These are phyloP conservation scores for Meloe dianella DNA, from an alignment of 2,888 invertebrate genomes.

Conservation along the genomic window DNA sequence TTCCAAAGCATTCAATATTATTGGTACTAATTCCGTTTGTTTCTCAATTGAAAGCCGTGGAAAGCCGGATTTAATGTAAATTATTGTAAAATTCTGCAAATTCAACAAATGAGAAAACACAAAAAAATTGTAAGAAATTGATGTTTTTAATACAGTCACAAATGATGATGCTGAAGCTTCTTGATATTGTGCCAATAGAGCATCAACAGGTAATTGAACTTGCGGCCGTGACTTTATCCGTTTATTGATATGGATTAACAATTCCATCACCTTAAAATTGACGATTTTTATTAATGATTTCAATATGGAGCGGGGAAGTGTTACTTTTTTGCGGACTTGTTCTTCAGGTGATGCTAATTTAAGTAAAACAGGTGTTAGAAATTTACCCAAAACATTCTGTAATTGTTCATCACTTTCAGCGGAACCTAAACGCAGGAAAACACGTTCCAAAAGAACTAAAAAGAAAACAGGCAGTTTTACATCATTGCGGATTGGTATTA, in stretches of 20 bases:
- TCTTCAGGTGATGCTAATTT: slow-evolving; percentile 89
- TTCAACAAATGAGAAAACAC: slow-evolving; percentile 11
- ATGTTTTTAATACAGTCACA: slow-evolving; percentile 69
- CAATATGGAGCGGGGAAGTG: not conserved
- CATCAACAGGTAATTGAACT: slow-evolving; percentile 86
- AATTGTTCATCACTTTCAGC: slow-evolving; percentile 90
- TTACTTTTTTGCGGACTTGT: slow-evolving; percentile 69
- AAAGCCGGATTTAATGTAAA: slow-evolving; percentile 92
- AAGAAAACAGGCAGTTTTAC: slow-evolving; percentile 25
- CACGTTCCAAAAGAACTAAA: slow-evolving; percentile 85
- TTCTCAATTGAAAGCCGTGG: slow-evolving; percentile 78
- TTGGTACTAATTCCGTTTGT: slow-evolving; percentile 77
- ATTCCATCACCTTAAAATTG: slow-evolving; percentile 79
- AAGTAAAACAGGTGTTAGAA: slow-evolving; percentile 86
- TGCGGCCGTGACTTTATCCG: slow-evolving; percentile 82
- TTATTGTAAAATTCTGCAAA: slow-evolving; percentile 89
- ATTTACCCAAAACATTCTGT: slow-evolving; percentile 79
- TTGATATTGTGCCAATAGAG: slow-evolving; percentile 79
- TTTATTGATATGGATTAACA: slow-evolving; percentile 90
- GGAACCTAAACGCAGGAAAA: slow-evolving; percentile 85
- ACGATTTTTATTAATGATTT: slow-evolving; percentile 3
- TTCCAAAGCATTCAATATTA: slow-evolving; percentile 77
- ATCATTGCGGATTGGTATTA: not conserved
- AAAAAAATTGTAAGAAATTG: not conserved
- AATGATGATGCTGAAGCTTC: slow-evolving; percentile 78